A percentile compares a stretch with the other conserved stretches of the same genome.
phyloP scores from a whole-genome alignment of 2,888 invertebrate species.

The Sinelater perroti region DNA sequence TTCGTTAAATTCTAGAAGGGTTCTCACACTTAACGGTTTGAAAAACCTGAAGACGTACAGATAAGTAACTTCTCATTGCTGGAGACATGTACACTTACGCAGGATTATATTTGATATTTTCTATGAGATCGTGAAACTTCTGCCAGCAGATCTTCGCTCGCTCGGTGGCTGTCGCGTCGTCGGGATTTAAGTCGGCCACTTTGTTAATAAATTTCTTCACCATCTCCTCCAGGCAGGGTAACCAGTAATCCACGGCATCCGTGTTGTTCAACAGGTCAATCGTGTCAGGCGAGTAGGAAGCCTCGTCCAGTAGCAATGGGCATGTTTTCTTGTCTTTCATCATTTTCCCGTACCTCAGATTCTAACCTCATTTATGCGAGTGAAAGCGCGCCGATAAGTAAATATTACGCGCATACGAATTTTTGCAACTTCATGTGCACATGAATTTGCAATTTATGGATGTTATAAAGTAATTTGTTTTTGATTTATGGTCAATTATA shows the following conservation, averaged over 20 bases:
- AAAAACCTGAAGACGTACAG: conserved; percentile 45
- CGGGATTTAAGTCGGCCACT: conserved; percentile 81
- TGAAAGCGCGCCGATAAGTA: neutral
- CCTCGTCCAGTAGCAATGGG: conserved; percentile 79
- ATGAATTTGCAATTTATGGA: neutral
- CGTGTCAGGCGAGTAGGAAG: conserved; percentile 89
- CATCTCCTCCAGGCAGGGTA: conserved; percentile 87
- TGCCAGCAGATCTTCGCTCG: conserved; percentile 84
- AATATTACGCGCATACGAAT: conserved; percentile 1
- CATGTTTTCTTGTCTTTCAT: conserved; percentile 63
- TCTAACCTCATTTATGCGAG: conserved; percentile 40
- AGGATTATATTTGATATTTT: conserved; percentile 79
- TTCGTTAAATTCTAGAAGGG: conserved; percentile 90
- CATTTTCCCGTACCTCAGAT: conserved; percentile 13
- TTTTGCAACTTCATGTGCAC: neutral
- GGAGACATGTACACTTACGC: conserved; percentile 67
- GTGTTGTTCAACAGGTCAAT: conserved; percentile 86
- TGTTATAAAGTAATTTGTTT: neutral
- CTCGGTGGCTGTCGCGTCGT: conserved; percentile 77
- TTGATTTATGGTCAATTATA: neutral
- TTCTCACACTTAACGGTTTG: conserved; percentile 87
- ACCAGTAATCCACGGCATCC: conserved; percentile 91
- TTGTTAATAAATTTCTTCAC: conserved; percentile 85
- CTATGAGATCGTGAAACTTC: conserved; percentile 82
- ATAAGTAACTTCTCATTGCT: conserved; percentile 8